These are phyloP conservation scores for Buphagus erythrorhynchus DNA, from an alignment of 2,797 vertebrate species.

Conservation along the genomic window DNA sequence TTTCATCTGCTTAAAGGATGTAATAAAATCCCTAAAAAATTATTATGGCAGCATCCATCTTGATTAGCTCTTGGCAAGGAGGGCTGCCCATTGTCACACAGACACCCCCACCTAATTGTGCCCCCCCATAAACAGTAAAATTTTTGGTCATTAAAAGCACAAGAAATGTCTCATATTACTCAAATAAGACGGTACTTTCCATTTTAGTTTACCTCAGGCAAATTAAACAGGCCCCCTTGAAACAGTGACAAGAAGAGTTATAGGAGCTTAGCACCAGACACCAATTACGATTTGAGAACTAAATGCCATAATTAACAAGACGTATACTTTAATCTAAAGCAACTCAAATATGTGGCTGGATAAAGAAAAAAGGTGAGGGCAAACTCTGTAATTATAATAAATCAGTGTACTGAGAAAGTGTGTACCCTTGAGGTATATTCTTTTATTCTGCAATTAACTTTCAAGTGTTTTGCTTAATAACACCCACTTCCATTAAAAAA, in stretches of 20 bases:
- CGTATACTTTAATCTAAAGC: slow-evolving; percentile 76
- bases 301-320: slow-evolving; percentile 79
- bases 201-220: slow-evolving; percentile 75
- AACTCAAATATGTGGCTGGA: slow-evolving; percentile 79
- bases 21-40: slow-evolving; percentile 78
- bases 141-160: slow-evolving; percentile 74
- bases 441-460: slow-evolving; percentile 69
- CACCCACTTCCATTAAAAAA: neutral
- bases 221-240: slow-evolving; percentile 74
- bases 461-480: slow-evolving; percentile 52
- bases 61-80: slow-evolving; percentile 77
- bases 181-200: slow-evolving; percentile 86
- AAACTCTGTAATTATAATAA: slow-evolving; percentile 78
- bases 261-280: slow-evolving; percentile 64
- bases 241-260: slow-evolving; percentile 71
- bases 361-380: slow-evolving; percentile 79
- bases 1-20: slow-evolving; percentile 70
- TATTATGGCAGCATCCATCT: slow-evolving; percentile 76
- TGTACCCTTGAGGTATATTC: slow-evolving; percentile 64
- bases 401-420: slow-evolving; percentile 45
- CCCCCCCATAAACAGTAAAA: neutral
- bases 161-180: slow-evolving; percentile 78
- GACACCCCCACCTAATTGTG: neutral
- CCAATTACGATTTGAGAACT: slow-evolving; percentile 75
- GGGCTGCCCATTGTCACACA: slow-evolving; percentile 31